Evolutionary conservation across 2,797 vertebrate genomes (phyloP).

Genomic region (Apodemus agrarius): DNA sequence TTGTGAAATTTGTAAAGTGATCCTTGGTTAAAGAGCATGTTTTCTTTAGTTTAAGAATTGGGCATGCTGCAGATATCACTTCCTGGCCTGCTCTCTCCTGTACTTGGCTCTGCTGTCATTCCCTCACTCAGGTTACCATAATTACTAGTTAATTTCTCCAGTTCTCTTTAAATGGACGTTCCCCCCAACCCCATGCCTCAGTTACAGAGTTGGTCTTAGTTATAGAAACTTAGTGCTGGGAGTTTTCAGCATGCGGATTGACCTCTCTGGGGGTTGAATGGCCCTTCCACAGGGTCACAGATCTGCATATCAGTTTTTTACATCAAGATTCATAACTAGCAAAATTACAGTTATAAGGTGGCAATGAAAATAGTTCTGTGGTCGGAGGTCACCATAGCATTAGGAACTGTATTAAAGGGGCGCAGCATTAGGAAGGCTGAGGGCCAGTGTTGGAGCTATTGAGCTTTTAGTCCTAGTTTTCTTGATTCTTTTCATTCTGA

Average conservation of each 20-base stretch:
- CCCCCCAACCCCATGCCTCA: not conserved
- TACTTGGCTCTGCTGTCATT: not conserved
- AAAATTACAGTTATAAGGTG: not conserved
- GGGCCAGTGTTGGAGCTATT: not conserved
- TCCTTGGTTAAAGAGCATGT: slow-evolving; percentile 16
- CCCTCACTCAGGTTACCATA: not conserved
- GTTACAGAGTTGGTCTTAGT: not conserved
- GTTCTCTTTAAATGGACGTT: not conserved
- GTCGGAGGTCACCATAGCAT: not conserved
- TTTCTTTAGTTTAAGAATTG: slow-evolving; percentile 3
- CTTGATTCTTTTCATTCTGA: not conserved
- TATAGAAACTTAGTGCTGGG: not conserved
- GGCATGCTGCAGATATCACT: not conserved
- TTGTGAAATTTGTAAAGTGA: slow-evolving; percentile 28
- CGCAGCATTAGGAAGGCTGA: not conserved
- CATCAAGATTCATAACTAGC: not conserved
- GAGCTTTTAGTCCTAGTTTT: not conserved
- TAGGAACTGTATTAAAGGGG: not conserved
- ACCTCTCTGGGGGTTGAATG: not conserved
- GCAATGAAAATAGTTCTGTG: not conserved
- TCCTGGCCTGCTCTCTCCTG: not conserved
- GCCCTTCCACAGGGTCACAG: not conserved
- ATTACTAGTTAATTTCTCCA: slow-evolving; percentile 46
- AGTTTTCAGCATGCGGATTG: not conserved
- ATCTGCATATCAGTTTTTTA: not conserved